phyloP scores from a whole-genome alignment of 2,888 invertebrate genomes.

The Meliscaeva auricollis region DNA sequence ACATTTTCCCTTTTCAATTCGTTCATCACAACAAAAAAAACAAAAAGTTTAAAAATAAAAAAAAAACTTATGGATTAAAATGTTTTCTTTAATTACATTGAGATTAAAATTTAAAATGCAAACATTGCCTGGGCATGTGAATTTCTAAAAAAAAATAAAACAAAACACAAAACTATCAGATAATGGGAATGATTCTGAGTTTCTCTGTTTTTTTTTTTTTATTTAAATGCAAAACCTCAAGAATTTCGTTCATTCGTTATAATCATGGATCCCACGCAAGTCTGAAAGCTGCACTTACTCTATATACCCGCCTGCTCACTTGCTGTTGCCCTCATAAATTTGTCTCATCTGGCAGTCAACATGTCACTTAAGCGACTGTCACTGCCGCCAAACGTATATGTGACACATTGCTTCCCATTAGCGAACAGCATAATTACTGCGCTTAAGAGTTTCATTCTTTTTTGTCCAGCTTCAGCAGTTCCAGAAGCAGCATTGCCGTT shows the following conservation, averaged over 20 bases:
- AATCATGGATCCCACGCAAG: constrained; percentile 67
- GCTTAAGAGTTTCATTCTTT: constrained; percentile 59
- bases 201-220: background rate
- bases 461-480: constrained; percentile 41
- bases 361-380: constrained; percentile 76
- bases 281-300: constrained; percentile 57
- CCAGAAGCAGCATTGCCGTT: constrained; percentile 45
- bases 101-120: constrained; percentile 59
- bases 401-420: constrained; percentile 76
- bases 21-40: constrained; percentile 51
- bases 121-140: constrained; percentile 49
- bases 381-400: constrained; percentile 74
- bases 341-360: constrained; percentile 75
- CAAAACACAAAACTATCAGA: constrained; percentile 6
- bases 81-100: constrained; percentile 44
- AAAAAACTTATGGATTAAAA: constrained; percentile 34
- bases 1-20: constrained; percentile 64
- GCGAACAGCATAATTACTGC: constrained; percentile 76
- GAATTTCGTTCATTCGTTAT: constrained; percentile 43
- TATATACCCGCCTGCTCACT: constrained; percentile 6
- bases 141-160: constrained; percentile 25
- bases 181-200: constrained; percentile 20
- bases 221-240: constrained; percentile 53
- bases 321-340: constrained; percentile 69
- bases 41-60: background rate